phyloP scores from a whole-genome alignment of 2,797 vertebrate genomes.

The Scolopax bukidnonensis region DNA sequence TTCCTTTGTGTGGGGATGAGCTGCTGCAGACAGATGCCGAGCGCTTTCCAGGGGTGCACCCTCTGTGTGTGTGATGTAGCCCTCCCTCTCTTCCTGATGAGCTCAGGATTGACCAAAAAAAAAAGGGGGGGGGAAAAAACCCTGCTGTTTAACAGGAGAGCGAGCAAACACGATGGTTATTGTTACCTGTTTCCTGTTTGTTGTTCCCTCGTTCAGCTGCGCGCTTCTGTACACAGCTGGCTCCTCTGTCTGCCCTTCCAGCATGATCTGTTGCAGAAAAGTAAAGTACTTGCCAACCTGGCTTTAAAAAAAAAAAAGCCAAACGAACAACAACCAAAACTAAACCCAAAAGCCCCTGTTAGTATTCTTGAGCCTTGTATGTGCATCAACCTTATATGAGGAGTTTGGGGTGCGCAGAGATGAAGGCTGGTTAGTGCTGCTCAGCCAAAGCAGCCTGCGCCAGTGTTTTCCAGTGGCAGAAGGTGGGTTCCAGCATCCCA shows the following conservation, averaged over 20 bases:
- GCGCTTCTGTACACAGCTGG: slow-evolving; percentile 60
- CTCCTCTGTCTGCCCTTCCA: slow-evolving; percentile 32
- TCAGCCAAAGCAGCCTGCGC: not conserved
- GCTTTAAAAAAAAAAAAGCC: not conserved
- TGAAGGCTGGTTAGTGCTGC: not conserved
- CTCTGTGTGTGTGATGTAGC: not conserved
- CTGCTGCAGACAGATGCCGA: fast-evolving
- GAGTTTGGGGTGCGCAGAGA: not conserved
- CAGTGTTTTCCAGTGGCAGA: not conserved
- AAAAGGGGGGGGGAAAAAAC: not conserved
- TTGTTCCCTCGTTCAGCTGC: slow-evolving; percentile 53
- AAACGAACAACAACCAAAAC: too few relatives aligned
- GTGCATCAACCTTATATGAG: not conserved
- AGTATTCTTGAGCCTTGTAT: not conserved
- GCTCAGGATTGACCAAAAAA: not conserved
- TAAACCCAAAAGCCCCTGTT: not conserved
- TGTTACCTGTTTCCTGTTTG: slow-evolving; percentile 68
- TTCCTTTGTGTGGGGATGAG: not conserved
- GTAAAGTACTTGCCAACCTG: slow-evolving; percentile 18
- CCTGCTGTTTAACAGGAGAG: not conserved
- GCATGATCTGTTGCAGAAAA: slow-evolving; percentile 24
- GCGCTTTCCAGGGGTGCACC: fast-evolving
- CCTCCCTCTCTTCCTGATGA: not conserved
- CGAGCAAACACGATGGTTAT: slow-evolving; percentile 6
- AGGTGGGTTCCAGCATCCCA: not conserved